Evolutionary conservation across 2,113 vertebrate genomes (phyloP).

Genomic region (Mirounga angustirostris): DNA sequence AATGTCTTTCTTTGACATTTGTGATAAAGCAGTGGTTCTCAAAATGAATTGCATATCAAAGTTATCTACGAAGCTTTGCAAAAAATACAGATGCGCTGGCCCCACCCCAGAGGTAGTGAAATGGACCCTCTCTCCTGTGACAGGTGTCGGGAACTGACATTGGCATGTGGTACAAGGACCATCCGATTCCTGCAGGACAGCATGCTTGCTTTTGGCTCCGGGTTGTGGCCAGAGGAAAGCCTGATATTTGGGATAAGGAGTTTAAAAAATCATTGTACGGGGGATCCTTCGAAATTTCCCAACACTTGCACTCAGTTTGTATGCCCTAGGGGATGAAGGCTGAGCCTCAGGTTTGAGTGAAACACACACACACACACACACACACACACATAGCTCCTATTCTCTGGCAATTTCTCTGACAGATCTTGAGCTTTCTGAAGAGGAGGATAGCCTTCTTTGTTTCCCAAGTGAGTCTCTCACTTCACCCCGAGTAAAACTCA

Average conservation of each 20-base stretch:
- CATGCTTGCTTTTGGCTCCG: background rate
- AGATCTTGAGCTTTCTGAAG: background rate
- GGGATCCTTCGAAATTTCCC: background rate
- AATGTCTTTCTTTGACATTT: conserved; percentile 23
- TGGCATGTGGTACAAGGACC: background rate
- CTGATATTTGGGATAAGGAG: background rate
- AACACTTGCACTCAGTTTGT: background rate
- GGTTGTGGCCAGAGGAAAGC: background rate
- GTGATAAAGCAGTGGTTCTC: background rate
- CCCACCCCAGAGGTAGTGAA: background rate
- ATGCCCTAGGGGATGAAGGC: background rate
- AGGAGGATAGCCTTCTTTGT: background rate
- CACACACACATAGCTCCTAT: background rate
- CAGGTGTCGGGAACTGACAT: background rate
- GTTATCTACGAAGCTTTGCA: background rate
- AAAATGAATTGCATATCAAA: background rate
- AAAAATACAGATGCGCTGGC: background rate
- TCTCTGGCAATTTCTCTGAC: background rate
- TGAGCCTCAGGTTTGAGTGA: background rate
- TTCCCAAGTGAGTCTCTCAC: background rate
- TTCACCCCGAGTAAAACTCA: background rate
- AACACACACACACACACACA: background rate
- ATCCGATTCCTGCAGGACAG: background rate
- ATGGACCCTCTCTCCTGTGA: too few species aligned
- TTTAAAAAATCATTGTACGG: background rate